These are phyloP conservation scores for Cotesia typhae DNA, from an alignment of 1,140 invertebrate genomes.

Conservation along the genomic window DNA sequence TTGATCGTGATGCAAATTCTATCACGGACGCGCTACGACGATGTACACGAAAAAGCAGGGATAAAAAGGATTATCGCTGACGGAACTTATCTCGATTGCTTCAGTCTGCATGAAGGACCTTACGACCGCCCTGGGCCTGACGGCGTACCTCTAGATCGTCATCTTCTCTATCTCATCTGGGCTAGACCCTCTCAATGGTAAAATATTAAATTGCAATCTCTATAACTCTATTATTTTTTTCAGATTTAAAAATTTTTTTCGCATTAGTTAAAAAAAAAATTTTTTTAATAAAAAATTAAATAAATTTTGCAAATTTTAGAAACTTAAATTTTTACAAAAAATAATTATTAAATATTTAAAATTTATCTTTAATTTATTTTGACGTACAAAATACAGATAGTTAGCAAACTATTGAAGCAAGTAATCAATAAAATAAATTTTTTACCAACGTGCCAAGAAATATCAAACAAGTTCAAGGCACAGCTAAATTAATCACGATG, in stretches of 20 bases:
- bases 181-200: constrained; percentile 82
- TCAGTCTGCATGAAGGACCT: constrained; percentile 89
- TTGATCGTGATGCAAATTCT: constrained; percentile 94
- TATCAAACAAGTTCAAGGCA: no score
- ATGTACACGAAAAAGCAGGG: constrained; percentile 77
- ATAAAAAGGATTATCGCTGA: constrained; percentile 89
- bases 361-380: background rate
- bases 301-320: no score
- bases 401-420: no score
- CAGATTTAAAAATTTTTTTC: background rate
- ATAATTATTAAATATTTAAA: background rate
- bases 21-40: constrained; percentile 80
- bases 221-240: background rate
- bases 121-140: constrained; percentile 75
- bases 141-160: constrained; percentile 76
- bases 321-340: background rate
- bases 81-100: constrained; percentile 86
- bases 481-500: no score
- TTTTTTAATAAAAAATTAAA: no score
- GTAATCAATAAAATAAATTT: no score
- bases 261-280: no score
- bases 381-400: no score
- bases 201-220: constrained; percentile 14
- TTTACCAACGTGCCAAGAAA: no score
- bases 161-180: constrained; percentile 90